Conservation (phyloP, 2,797 vertebrate genomes). For the Gallinago nigripennis region DNA sequence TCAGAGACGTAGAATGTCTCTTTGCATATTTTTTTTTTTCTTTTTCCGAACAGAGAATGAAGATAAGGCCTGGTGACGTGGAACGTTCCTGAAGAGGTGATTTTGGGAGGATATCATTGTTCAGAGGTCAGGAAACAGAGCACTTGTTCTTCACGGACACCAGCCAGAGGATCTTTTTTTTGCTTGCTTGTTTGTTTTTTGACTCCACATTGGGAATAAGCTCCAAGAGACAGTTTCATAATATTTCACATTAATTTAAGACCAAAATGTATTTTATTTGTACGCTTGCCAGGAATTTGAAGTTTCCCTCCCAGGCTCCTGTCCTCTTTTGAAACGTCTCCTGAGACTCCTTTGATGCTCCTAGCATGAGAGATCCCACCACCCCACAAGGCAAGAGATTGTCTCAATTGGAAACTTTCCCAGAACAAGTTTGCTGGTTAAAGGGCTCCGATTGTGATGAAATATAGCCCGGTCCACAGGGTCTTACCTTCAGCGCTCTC, state of each 20-base stretch:
- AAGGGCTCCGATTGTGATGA: constrained; percentile 46
- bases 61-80: background rate
- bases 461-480: constrained; percentile 43
- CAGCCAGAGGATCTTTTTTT: constrained; percentile 3
- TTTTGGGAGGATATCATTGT: background rate
- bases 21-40: background rate
- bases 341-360: constrained; percentile 68
- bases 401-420: constrained; percentile 64
- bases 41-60: background rate
- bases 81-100: background rate
- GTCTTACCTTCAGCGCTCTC: constrained; percentile 48
- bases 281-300: constrained; percentile 69
- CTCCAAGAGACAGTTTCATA: constrained; percentile 53
- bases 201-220: constrained; percentile 58
- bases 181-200: constrained; percentile 49
- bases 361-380: constrained; percentile 69
- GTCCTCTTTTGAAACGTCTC: constrained; percentile 46
- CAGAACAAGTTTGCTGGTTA: constrained; percentile 63
- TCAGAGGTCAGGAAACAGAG: background rate
- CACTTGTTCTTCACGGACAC: constrained; percentile 38
- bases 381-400: constrained; percentile 42
- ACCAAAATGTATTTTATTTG: constrained; percentile 70
- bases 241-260: constrained; percentile 68
- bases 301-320: constrained; percentile 61
- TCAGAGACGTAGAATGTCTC: background rate